Evolutionary conservation across 2,797 vertebrate species (phyloP).

Genomic region (Coreius guichenoti): DNA sequence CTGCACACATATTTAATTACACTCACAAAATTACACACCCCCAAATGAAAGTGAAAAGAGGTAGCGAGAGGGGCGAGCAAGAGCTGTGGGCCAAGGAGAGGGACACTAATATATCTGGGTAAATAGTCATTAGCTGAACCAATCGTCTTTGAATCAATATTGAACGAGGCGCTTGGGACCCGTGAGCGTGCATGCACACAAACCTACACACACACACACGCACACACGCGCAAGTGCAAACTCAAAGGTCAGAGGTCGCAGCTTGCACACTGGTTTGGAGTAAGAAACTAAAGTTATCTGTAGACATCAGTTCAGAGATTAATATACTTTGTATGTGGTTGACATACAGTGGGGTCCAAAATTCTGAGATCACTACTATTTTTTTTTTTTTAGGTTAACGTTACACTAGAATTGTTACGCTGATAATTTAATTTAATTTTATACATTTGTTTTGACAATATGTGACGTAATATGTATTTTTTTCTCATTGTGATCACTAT

Average conservation of each 20-base stretch:
- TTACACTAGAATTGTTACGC: not conserved
- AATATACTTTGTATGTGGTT: not conserved
- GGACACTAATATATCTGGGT: constrained; percentile 80
- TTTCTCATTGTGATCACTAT: not conserved
- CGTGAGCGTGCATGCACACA: not conserved
- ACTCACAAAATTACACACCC: constrained; percentile 67
- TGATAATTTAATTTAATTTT: not conserved
- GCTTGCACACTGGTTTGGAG: constrained; percentile 65
- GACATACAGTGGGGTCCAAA: not conserved
- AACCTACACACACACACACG: not conserved
- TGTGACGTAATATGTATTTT: too few species aligned
- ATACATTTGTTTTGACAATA: too few species aligned
- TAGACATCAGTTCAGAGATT: not conserved
- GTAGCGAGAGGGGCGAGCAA: constrained; percentile 34
- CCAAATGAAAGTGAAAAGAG: constrained; percentile 68
- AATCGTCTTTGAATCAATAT: constrained; percentile 78
- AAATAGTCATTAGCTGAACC: constrained; percentile 84
- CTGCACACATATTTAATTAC: constrained; percentile 77
- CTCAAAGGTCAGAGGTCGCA: constrained; percentile 72
- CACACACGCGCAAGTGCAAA: constrained; percentile 23
- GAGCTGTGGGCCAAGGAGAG: constrained; percentile 65
- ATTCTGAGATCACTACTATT: not conserved
- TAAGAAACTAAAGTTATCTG: constrained; percentile 49
- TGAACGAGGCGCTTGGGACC: constrained; percentile 57
- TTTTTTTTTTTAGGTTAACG: not conserved